Base-by-base conservation (phyloP, 92 coral and sea anemone genomes). In the Actinostola sp. region DNA sequence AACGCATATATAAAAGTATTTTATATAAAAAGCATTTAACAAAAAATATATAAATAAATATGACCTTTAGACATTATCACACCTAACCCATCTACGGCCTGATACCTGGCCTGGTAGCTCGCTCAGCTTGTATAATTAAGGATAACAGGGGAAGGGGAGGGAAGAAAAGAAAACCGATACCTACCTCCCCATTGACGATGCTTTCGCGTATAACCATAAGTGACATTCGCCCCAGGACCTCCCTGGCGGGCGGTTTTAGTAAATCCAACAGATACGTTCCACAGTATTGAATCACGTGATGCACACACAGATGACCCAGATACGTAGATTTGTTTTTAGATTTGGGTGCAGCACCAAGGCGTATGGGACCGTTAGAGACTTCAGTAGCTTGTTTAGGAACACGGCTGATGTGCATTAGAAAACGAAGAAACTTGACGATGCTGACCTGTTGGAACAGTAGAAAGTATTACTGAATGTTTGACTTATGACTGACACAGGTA, bases 181-280 rank as follows among this genome's bases (percentile, higher is more conserved):
- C 6, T 59, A 90, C 96, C 92, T 75, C 92, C 15, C 96, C 96
- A 71, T 83, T 83, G 12, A 72, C 11, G 13, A 83, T 81, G 8
- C 91, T 89, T 76, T 84, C 96, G 51, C 86, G 72, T 28, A 90
- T 82, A 6, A 90, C 89, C 96, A 90, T 90, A 30, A 90, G 61
- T 35, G 85, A 82, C 59, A 68, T 63, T 77, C 71, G 78, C 29
- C 96, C 92, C 59, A 86, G 61, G 0, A 36, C 43, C 3, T 65
- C 63, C 27, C 89, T 48, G 1, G 76, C 87, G 7, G 92, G 92
- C 5, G 88, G 92, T 46, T 61, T 71, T 8, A 90, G 78, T 13
- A 88, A 73, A 34, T 90, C 96, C 43, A 90, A 76, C 10, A 90
- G 70, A 73, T 86, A 89, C 8, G 89, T 79, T 46, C 87, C 92